phyloP scores from a whole-genome alignment of 2,888 invertebrate genomes.

The Bembecia ichneumoniformis region DNA sequence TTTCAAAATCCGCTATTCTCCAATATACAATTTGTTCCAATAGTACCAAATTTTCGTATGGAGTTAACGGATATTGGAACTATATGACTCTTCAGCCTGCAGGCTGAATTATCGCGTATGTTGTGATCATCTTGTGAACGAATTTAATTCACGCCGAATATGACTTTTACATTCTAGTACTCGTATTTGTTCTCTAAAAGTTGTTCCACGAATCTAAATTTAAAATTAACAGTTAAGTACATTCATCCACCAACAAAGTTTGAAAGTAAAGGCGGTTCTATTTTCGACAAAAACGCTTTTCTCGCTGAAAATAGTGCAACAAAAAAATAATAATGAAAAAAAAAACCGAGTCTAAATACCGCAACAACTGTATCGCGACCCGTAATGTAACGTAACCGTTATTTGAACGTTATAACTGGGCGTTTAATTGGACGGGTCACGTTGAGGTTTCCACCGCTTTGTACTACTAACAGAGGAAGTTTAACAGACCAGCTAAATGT shows the following conservation, averaged over 20 bases:
- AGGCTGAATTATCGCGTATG: too few species aligned
- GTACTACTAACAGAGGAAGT: not conserved
- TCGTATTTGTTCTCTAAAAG: too few species aligned
- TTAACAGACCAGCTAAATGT: too few species aligned
- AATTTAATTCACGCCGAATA: too few species aligned
- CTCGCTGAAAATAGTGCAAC: not conserved
- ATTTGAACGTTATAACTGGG: not conserved
- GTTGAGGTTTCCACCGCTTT: not conserved
- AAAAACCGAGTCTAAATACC: conserved; percentile 1
- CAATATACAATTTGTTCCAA: too few species aligned
- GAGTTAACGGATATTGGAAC: too few species aligned
- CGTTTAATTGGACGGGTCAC: not conserved
- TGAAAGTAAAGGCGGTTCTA: not conserved
- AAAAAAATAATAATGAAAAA: too few species aligned
- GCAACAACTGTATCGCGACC: conserved; percentile 6
- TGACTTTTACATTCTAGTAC: too few species aligned
- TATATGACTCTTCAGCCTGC: too few species aligned
- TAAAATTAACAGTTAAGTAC: not conserved
- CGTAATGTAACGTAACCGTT: not conserved
- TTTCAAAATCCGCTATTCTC: too few species aligned
- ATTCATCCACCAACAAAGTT: not conserved
- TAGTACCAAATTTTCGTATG: too few species aligned
- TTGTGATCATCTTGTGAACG: too few species aligned
- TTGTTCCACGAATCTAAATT: not conserved
- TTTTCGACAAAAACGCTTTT: not conserved